Evolutionary conservation across 2,888 invertebrate species (phyloP).

Genomic region (Lepidochrysops patricia): DNA sequence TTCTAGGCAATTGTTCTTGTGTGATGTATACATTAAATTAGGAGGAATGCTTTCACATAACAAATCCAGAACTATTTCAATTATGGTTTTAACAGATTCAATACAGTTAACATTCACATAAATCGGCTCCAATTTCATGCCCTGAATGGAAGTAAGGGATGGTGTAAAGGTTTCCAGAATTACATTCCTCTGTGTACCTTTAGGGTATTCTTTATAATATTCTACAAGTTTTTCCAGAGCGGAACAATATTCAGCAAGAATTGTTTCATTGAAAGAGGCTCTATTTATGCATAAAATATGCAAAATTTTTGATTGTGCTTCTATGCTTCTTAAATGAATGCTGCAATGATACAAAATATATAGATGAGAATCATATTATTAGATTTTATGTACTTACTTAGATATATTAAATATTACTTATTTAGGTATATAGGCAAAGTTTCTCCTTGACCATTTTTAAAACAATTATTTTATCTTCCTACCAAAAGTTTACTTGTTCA

Average conservation of each 20-base stretch:
- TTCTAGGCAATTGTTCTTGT: conserved; percentile 30
- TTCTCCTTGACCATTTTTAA: too few species aligned
- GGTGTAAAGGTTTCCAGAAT: conserved; percentile 61
- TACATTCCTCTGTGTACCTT: conserved; percentile 21
- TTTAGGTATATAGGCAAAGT: too few species aligned
- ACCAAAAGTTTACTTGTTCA: too few species aligned
- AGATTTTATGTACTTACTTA: too few species aligned
- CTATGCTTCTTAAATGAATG: conserved; percentile 65
- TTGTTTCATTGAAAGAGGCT: conserved; percentile 61
- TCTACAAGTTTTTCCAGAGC: conserved; percentile 54
- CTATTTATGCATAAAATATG: conserved; percentile 65
- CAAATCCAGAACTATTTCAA: conserved; percentile 48
- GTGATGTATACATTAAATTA: conserved; percentile 38
- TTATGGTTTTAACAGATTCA: conserved; percentile 45
- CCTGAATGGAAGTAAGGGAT: conserved; percentile 45
- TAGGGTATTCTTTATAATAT: conserved; percentile 46
- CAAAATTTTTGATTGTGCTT: conserved; percentile 73
- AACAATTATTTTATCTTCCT: too few species aligned
- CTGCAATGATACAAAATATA: conserved; percentile 40
- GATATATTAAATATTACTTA: too few species aligned
- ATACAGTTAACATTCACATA: conserved; percentile 48
- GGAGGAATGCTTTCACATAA: conserved; percentile 49
- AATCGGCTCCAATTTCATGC: conserved; percentile 56
- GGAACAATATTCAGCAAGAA: conserved; percentile 64
- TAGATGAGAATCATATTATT: conserved; percentile 15